These are phyloP conservation scores for Halcyon senegalensis DNA, from an alignment of 2,113 vertebrate species.

Conservation along the genomic window DNA sequence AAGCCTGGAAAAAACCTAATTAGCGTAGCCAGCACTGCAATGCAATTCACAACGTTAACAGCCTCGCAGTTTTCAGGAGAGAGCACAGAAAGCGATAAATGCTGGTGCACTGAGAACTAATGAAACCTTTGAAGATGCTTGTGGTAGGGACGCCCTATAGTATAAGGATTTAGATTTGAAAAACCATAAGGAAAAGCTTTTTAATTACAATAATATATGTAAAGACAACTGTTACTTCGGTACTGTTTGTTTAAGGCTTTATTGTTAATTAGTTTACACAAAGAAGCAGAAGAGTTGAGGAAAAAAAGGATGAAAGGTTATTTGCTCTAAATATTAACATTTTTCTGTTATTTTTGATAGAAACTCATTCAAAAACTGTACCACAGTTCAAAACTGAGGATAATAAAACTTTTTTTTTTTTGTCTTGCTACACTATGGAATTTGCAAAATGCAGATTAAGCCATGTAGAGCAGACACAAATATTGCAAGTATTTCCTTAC, in stretches of 20 bases:
- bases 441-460: background rate
- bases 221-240: background rate
- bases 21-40: background rate
- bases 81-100: background rate
- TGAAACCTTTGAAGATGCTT: background rate
- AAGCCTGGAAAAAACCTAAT: constrained; percentile 22
- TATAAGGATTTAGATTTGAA: constrained; percentile 39
- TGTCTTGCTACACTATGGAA: background rate
- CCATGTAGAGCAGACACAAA: background rate
- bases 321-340: constrained; percentile 45
- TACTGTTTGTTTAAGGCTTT: constrained; percentile 26
- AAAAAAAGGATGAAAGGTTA: background rate
- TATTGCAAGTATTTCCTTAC: constrained; percentile 19
- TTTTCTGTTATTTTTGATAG: background rate
- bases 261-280: constrained; percentile 47
- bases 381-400: background rate
- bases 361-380: background rate
- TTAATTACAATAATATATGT: constrained; percentile 54
- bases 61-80: constrained; percentile 25
- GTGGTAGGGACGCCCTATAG: background rate
- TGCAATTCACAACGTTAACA: constrained; percentile 5
- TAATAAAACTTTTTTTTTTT: background rate
- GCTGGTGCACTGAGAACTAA: background rate
- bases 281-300: background rate
- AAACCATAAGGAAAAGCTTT: constrained; percentile 19